Base-by-base conservation (phyloP, 2,888 invertebrate genomes). In the Rhamnusium bicolor region DNA sequence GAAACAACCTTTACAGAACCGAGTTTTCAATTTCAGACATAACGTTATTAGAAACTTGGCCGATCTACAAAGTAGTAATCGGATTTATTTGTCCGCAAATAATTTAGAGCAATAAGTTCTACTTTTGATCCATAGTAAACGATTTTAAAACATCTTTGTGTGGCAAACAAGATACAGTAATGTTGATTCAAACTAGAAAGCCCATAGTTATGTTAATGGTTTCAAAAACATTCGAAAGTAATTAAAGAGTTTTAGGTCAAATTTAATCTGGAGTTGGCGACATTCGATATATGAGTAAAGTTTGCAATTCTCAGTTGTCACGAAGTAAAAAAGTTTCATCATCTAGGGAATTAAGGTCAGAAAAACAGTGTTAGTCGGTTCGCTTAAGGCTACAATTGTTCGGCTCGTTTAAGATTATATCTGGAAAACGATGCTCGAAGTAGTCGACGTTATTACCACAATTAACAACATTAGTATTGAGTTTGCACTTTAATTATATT, bases 201-300 rank as follows among this genome's bases (percentile, higher is more conserved):
- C 8, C 32, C 8, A 24, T 8, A 18, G 32, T 19, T 19, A 8
- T 58, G 58, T 32, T 32, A 58, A 58, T 58, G 32, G 18, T 32
- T 58, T 5, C 2, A 63, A 63, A 63, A 61, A 21, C 53, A 32
- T 53, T 61, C 61, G 61, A 51, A 21, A 46, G 69, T 69, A 62
- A 62, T 62, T 69, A 62, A 69, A 62, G 46, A 61, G n/a, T 69
- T 63, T 61, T 53, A 62, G 46, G 40, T 53, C 53, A 49, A 73
- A 76, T 76, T 76, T 72, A 72, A 72, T 72, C 74, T 69, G 58
- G 62, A 47, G 53, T 32, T 70, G 71, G 73, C 71, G 60, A 60
- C 69, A 47, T 51, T 66, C 74, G 72, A 76, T 76, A 61, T 76
- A 76, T 74, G 74, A 74, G 70, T 65, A 71, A 76, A 76, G 74